Evolutionary conservation across 1,140 invertebrate genomes (phyloP), one percentile per base, ranked within the genome.

Genomic region (Diachasma alloeum): DNA sequence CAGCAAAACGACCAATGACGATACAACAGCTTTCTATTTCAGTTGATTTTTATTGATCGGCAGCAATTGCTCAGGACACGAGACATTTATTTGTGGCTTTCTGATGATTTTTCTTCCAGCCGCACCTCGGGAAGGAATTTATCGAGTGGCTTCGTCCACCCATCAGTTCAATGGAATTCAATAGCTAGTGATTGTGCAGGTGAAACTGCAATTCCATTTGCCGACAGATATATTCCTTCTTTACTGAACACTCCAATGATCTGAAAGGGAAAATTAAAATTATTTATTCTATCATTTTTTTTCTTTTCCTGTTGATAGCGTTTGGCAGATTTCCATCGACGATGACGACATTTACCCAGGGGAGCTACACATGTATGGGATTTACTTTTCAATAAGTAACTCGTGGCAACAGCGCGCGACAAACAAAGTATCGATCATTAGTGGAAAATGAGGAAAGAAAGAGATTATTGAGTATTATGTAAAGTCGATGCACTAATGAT

Each of bases 351-450:
- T 96, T 94, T 91, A 94, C 94, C 79, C 95, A 96, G 88, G 95
- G 96, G 84, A 96, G 92, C 86, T 97, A 96, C 87, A 97, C 96
- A 91, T 97, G 96, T 97, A 94, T 93, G 95, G 92, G 87, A 85
- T 83, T 88, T 83, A 86, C 81, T 82, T 83, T 79, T 84, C 77
- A 85, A 79, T 87, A 82, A 88, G 85, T 89, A 88, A 88, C 78
- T 81, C 81, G 84, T 79, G 75, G 82, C 82, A 83, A 81, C 81
- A 81, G 85, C 85, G 86, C 83, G 81, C 70, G 69, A 66, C 69
- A 39, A 31, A 53, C 13, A 13, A 17, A 68, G 66, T 37, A 68
- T 68, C 66, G 31, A 68, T 39, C 66, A 68, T 68, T 68, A 68
- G 15, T 11, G 0, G 0, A 63, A 63, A 63, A 26, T 19, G 17